Percentiles rank a stretch among this genome's conserved stretches.
Evolutionary conservation across 64 coral and sea anemone species (phyloP).

Genomic region (Actinia tenebrosa): DNA sequence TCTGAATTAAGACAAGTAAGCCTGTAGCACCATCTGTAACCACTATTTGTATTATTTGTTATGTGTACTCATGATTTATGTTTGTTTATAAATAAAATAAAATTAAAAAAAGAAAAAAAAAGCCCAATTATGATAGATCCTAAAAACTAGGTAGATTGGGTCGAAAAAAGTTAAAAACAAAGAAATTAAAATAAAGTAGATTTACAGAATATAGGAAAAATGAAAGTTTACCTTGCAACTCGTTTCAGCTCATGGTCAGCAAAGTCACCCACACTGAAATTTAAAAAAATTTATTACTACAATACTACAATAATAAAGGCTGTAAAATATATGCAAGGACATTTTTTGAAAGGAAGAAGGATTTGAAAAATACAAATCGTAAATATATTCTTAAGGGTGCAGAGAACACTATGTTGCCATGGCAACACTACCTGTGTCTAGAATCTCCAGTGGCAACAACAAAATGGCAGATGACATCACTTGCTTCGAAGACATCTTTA

Average conservation of each 20-base stretch:
- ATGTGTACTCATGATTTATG: too few species aligned
- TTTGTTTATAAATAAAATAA: too few species aligned
- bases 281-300: not conserved
- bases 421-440: conserved; percentile 61
- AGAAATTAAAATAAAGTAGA: too few species aligned
- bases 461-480: conserved; percentile 81
- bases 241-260: conserved; percentile 92
- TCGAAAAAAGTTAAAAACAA: too few species aligned
- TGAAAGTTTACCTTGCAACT: conserved; percentile 58
- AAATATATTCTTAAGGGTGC: not conserved
- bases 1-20: too few species aligned
- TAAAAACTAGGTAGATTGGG: too few species aligned
- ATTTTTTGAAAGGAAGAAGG: not conserved
- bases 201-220: too few species aligned
- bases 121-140: too few species aligned
- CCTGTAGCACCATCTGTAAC: too few species aligned
- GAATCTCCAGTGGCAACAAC: conserved; percentile 85
- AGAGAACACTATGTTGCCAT: not conserved
- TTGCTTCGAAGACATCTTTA: conserved; percentile 65
- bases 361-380: too few species aligned
- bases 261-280: conserved; percentile 49
- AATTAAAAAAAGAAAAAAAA: too few species aligned
- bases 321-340: not conserved
- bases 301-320: not conserved
- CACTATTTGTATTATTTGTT: too few species aligned